A percentile compares a stretch with the other conserved stretches of the same genome.
Conservation (phyloP, 2,113 vertebrate species). For the Calonectris borealis region DNA sequence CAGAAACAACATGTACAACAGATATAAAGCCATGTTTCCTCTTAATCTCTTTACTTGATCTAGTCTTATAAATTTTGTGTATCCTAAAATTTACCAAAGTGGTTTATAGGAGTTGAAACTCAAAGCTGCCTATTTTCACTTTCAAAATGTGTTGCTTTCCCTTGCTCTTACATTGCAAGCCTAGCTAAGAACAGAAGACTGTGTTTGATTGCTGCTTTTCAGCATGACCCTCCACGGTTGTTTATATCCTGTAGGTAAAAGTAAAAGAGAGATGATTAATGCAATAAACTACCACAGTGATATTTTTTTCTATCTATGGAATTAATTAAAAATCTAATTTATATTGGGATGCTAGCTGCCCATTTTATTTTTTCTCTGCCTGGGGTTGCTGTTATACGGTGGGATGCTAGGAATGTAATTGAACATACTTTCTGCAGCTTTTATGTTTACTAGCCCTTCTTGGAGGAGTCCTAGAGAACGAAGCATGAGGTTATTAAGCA, state of each 20-base stretch:
- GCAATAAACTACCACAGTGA: background rate
- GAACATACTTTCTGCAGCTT: background rate
- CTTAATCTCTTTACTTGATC: background rate
- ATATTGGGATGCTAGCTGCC: background rate
- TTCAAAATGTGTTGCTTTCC: background rate
- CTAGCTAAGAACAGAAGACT: background rate
- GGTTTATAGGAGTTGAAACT: background rate
- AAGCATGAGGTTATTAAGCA: background rate
- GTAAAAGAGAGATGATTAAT: background rate
- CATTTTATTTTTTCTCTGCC: background rate
- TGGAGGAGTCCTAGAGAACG: background rate
- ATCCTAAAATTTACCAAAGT: background rate
- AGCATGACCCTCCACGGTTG: background rate
- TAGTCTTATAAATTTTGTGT: background rate
- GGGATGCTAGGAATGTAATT: background rate
- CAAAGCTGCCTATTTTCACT: background rate
- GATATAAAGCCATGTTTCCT: background rate
- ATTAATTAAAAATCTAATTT: background rate
- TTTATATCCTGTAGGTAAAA: background rate
- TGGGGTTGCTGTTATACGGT: background rate
- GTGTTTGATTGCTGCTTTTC: background rate
- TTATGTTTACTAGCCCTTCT: background rate
- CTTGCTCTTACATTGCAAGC: background rate
- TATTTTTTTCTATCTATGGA: background rate
- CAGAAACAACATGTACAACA: background rate